A percentile compares a stretch with the other conserved stretches of the same genome.
Evolutionary conservation across 2,113 vertebrate genomes (phyloP).

Genomic region (Ranitomeya variabilis): DNA sequence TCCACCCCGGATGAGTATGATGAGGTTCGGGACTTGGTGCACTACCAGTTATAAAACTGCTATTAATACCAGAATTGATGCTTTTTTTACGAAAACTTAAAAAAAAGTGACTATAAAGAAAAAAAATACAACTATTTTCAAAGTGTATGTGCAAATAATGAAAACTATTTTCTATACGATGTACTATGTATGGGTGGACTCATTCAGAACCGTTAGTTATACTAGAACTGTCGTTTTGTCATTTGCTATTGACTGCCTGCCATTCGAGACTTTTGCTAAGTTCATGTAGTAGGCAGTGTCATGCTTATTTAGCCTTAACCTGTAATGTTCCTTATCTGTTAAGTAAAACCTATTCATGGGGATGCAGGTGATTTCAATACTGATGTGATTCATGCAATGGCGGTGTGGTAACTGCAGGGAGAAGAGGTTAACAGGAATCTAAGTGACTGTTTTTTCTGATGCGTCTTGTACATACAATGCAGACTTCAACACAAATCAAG

Average conservation of each 20-base stretch:
- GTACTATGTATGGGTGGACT: constrained; percentile 43
- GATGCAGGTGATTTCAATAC: not conserved
- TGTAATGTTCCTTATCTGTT: not conserved
- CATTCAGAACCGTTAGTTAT: constrained; percentile 33
- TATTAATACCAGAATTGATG: constrained; percentile 41
- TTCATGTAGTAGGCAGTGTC: constrained; percentile 12
- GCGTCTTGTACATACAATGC: constrained; percentile 13
- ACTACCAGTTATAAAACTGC: constrained; percentile 47
- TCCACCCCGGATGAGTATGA: not conserved
- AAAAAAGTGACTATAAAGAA: constrained; percentile 50
- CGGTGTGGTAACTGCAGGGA: not conserved
- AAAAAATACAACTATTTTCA: constrained; percentile 55
- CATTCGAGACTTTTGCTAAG: constrained; percentile 20
- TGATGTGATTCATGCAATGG: not conserved
- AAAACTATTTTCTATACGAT: constrained; percentile 55
- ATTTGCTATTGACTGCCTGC: constrained; percentile 42
- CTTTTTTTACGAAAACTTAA: constrained; percentile 47
- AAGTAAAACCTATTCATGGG: not conserved
- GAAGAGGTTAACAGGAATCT: not conserved
- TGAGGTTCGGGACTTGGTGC: constrained; percentile 37
- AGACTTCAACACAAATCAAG: constrained; percentile 8
- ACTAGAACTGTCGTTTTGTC: constrained; percentile 37
- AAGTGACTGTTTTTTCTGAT: constrained; percentile 30
- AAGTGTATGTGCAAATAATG: constrained; percentile 55
- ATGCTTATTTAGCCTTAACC: constrained; percentile 48